A percentile compares a stretch with the other conserved stretches of the same genome.
Conservation (phyloP, 30 jellyfish, hydroid and myxozoan genomes). For the Rhopilema esculentum region DNA sequence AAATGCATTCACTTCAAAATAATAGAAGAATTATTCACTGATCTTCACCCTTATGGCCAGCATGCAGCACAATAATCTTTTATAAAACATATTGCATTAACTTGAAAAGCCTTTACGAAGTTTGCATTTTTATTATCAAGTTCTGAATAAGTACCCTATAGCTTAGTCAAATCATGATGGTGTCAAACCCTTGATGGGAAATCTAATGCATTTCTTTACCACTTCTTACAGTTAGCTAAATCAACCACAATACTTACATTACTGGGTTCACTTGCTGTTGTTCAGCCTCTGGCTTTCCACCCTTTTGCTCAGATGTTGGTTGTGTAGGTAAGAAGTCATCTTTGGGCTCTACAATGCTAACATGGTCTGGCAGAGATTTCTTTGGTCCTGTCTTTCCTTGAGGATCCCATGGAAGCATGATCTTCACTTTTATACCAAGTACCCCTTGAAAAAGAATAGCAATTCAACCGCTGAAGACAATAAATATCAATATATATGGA, state of each 20-base stretch:
- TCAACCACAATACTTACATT: constrained; percentile 40
- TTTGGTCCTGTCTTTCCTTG: constrained; percentile 98
- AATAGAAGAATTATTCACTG: too few species aligned
- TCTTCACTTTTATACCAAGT: constrained; percentile 93
- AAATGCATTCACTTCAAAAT: too few species aligned
- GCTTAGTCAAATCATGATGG: too few species aligned
- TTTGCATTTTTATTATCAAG: too few species aligned
- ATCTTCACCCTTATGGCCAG: too few species aligned
- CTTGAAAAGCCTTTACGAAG: too few species aligned
- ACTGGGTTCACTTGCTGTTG: constrained; percentile 71
- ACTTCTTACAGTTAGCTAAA: neutral
- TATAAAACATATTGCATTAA: too few species aligned
- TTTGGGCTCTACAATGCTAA: constrained; percentile 95
- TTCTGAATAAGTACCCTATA: too few species aligned
- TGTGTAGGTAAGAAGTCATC: constrained; percentile 80
- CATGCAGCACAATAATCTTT: too few species aligned
- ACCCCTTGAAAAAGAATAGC: constrained; percentile 61
- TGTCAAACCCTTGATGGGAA: too few species aligned
- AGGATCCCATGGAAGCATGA: constrained; percentile 99
- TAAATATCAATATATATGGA: neutral
- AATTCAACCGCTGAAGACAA: neutral
- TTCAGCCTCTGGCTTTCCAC: constrained; percentile 80
- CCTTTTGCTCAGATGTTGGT: constrained; percentile 96
- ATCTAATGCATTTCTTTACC: neutral
- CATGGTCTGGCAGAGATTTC: constrained; percentile 98